phyloP scores from a whole-genome alignment of 2,888 invertebrate genomes.

The Tiphia femorata region DNA sequence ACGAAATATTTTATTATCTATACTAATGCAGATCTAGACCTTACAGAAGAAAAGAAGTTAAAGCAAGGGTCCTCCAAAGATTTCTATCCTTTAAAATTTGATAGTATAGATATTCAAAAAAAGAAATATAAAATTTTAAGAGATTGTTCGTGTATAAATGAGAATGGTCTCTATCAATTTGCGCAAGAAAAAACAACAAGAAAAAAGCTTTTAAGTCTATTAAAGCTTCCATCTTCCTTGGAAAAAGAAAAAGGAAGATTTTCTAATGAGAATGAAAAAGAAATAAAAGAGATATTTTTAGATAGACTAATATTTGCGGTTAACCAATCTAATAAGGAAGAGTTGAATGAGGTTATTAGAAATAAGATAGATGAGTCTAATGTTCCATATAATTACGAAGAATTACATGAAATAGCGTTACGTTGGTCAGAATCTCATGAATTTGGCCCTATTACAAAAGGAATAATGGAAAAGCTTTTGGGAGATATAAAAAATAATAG shows the following conservation, averaged over 20 bases:
- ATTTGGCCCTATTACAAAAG: constrained; percentile 38
- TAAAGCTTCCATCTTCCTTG: neutral
- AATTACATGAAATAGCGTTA: constrained; percentile 51
- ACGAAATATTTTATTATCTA: constrained; percentile 11
- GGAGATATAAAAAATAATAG: constrained; percentile 44
- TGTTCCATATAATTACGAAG: constrained; percentile 45
- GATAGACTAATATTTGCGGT: constrained; percentile 12
- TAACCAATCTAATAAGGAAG: constrained; percentile 2
- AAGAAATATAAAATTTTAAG: constrained; percentile 9
- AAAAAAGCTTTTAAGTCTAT: neutral
- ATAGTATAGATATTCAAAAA: too few relatives aligned
- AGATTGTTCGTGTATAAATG: constrained; percentile 10
- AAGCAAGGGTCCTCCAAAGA: too few relatives aligned
- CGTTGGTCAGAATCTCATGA: constrained; percentile 54
- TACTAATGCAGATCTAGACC: constrained; percentile 2
- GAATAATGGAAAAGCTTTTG: constrained; percentile 40
- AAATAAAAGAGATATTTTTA: too few relatives aligned
- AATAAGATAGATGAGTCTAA: constrained; percentile 22
- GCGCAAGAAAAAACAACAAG: too few relatives aligned
- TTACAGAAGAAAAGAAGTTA: constrained; percentile 15
- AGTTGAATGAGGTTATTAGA: constrained; percentile 31
- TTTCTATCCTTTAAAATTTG: too few relatives aligned
- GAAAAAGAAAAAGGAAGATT: constrained; percentile 1
- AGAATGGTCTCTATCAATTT: constrained; percentile 9
- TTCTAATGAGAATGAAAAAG: too few relatives aligned